These are phyloP conservation scores for Orchesella cincta DNA, from an alignment of 1,140 invertebrate genomes.

Conservation along the genomic window DNA sequence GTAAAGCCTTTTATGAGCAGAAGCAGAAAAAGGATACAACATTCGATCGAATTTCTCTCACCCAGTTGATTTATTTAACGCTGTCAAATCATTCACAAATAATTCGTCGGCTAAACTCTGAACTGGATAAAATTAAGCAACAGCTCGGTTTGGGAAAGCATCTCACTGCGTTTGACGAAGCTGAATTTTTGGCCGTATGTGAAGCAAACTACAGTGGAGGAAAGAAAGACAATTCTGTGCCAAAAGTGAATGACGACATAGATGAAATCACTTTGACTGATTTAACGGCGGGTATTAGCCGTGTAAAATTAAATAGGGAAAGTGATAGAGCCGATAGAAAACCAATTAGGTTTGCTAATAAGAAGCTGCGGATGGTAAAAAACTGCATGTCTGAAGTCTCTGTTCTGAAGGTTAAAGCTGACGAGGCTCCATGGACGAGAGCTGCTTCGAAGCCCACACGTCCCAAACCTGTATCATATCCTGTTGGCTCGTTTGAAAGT, in stretches of 20 bases:
- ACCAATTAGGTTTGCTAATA: constrained; percentile 1
- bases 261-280: constrained; percentile 20
- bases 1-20: constrained; percentile 30
- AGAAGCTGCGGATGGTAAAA: not conserved
- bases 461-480: not conserved
- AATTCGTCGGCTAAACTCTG: not conserved
- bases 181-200: constrained; percentile 3
- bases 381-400: not conserved
- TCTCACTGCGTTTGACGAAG: not conserved
- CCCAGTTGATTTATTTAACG: constrained; percentile 34
- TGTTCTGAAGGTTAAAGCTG: constrained; percentile 4
- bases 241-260: not conserved
- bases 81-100: constrained; percentile 35
- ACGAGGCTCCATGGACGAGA: not conserved
- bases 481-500: not conserved
- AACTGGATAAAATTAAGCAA: not conserved
- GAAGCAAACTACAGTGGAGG: not conserved
- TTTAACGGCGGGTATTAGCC: constrained; percentile 6
- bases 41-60: not conserved
- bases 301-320: constrained; percentile 3
- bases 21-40: not conserved
- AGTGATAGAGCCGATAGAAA: constrained; percentile 7
- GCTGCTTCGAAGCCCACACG: not conserved
- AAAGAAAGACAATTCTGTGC: not conserved
- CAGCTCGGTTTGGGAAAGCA: constrained; percentile 10